These are phyloP conservation scores for Spea hammondii DNA, from an alignment of 2,797 vertebrate species.

Conservation along the genomic window DNA sequence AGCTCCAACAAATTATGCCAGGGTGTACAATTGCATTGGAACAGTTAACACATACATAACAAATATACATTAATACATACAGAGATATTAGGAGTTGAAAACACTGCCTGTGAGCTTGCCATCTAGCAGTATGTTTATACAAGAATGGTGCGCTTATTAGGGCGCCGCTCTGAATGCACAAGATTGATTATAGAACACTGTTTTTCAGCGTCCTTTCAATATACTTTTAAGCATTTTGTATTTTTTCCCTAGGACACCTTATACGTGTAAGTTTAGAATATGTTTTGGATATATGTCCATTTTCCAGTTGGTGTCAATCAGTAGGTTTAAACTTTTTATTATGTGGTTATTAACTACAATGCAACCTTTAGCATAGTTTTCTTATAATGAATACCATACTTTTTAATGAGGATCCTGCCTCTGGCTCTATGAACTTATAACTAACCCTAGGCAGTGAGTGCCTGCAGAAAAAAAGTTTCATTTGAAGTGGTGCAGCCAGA, in stretches of 20 bases:
- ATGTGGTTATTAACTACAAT: constrained; percentile 23
- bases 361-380: constrained; percentile 28
- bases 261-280: background rate
- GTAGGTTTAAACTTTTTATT: constrained; percentile 2
- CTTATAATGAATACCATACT: constrained; percentile 34
- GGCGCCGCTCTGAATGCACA: background rate
- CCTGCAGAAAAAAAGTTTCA: constrained; percentile 29
- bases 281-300: background rate
- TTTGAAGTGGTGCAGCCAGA: constrained; percentile 21
- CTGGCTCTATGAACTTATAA: constrained; percentile 30
- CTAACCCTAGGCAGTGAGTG: constrained; percentile 35
- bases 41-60: too few relatives aligned
- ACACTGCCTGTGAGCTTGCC: too few relatives aligned
- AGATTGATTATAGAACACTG: background rate
- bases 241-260: background rate
- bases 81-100: too few relatives aligned
- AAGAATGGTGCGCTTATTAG: too few relatives aligned
- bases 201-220: background rate
- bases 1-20: too few relatives aligned
- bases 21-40: too few relatives aligned
- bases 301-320: constrained; percentile 10
- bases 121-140: too few relatives aligned
- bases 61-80: too few relatives aligned
- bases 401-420: constrained; percentile 43
- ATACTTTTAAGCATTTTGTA: background rate